Base-by-base conservation (phyloP, 2,888 invertebrate species). In the Argynnis bischoffii region DNA sequence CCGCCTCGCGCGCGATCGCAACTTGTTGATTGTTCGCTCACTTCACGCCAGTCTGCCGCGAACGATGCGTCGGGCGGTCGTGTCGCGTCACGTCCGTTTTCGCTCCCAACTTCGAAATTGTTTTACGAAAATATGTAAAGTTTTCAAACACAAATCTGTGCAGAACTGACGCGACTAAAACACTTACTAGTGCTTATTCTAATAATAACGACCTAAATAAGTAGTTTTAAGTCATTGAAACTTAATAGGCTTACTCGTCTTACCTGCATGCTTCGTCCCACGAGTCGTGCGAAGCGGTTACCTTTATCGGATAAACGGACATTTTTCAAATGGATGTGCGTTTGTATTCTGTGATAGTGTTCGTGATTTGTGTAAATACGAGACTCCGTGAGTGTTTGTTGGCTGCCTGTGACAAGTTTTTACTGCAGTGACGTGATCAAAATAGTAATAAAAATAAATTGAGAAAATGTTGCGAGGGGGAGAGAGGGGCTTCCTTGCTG, bases 301-400 rank as follows among this genome's bases (percentile, higher is more conserved):
- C 85, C 86, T 85, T 86, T 89, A 88, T 90, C 87, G 90, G 89
- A 90, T 89, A 90, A 91, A 91, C 90, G 91, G 86, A 92, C 87
- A 89, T 88, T 90, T 91, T 92, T 91, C 89, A 91, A 92, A 92
- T 92, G 90, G 89, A 90, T 90, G 90, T 90, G 90, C 87, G 88
- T 89, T 89, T 85, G 79, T 85, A 84, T 86, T 83, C 77, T 87
- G 92, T 89, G 90, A 87, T 88, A 87, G 90, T 90, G 92, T 89
- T 86, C 86, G 89, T 90, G 88, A 82, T 87, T 84, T 86, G 88
- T 90, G 90, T 84, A 78, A 79, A 81, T 84, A 82, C 82, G 81
- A 85, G 79, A 88, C 89, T 82, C 78, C 81, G 84, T 85, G 85
- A 86, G 85, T 88, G 86, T 83, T 78, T 82, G 81, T 75, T 81